phyloP scores from a whole-genome alignment of 2,113 vertebrate species.

The Morphnarchus princeps region DNA sequence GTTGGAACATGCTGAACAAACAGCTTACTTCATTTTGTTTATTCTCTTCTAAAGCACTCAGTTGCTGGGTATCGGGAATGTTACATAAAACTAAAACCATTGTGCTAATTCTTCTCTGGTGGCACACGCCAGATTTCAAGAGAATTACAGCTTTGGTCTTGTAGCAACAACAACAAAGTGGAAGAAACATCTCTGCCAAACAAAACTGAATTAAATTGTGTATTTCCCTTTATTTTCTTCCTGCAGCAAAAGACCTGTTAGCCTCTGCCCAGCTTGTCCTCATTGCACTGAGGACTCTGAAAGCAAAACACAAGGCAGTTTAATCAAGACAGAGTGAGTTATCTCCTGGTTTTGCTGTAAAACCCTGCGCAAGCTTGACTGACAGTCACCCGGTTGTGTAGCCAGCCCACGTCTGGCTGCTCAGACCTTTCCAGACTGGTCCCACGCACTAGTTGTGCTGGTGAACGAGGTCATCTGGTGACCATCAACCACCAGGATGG shows the following conservation, averaged over 20 bases:
- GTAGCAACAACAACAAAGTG: not conserved
- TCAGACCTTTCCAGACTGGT: not conserved
- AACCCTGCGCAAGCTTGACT: not conserved
- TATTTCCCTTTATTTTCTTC: not conserved
- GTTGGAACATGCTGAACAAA: slow-evolving; percentile 55
- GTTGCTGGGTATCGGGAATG: not conserved
- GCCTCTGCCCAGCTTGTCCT: not conserved
- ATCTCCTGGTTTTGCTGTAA: not conserved
- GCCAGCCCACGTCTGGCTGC: not conserved
- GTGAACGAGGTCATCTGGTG: not conserved
- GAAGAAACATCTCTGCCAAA: not conserved
- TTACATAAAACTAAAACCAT: not conserved
- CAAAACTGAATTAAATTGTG: not conserved
- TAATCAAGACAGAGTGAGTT: not conserved
- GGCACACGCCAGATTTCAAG: not conserved
- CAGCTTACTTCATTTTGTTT: slow-evolving; percentile 52
- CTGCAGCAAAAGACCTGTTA: not conserved
- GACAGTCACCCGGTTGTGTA: rapidly evolving
- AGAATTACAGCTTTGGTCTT: slow-evolving; percentile 1
- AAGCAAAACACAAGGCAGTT: not conserved
- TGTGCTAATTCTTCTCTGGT: slow-evolving; percentile 18
- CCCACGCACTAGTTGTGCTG: not conserved
- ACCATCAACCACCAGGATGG: not conserved
- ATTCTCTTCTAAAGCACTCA: slow-evolving; percentile 1
- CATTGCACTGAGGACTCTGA: not conserved